phyloP scores from a whole-genome alignment of 2,113 vertebrate genomes.

The Campylorhamphus procurvoides region DNA sequence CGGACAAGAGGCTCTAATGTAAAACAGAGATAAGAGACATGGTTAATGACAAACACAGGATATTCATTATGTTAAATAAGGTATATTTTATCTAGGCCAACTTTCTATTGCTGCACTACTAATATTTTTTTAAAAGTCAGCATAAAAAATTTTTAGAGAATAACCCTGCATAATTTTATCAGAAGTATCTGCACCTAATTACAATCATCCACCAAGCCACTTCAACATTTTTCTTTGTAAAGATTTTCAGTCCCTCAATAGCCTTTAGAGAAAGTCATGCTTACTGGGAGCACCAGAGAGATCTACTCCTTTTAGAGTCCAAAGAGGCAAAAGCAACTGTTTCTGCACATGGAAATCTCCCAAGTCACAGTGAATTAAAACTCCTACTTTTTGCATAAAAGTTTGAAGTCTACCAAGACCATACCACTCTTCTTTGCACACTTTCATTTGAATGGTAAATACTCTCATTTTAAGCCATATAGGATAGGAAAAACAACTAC shows the following conservation, averaged over 20 bases:
- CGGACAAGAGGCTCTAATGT: constrained; percentile 87
- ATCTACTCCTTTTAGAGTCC: neutral
- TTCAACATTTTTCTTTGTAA: neutral
- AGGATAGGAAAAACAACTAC: neutral
- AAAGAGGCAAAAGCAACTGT: neutral
- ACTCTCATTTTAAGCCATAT: neutral
- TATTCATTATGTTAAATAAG: neutral
- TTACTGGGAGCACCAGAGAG: neutral
- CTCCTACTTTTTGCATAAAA: neutral
- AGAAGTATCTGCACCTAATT: neutral
- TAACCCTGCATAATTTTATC: neutral
- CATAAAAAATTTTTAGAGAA: neutral
- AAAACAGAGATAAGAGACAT: neutral
- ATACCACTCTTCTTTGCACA: neutral
- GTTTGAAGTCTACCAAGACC: neutral
- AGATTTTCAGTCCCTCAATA: neutral
- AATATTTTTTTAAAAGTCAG: neutral
- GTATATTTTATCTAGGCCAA: neutral
- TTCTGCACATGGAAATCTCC: neutral
- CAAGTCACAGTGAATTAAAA: neutral
- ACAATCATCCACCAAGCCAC: neutral
- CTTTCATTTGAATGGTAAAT: neutral
- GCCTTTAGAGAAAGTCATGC: neutral
- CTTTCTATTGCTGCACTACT: neutral
- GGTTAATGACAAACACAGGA: neutral